These are phyloP conservation scores for Macroglossus sobrinus DNA, from an alignment of 2,113 vertebrate genomes.

Conservation along the genomic window DNA sequence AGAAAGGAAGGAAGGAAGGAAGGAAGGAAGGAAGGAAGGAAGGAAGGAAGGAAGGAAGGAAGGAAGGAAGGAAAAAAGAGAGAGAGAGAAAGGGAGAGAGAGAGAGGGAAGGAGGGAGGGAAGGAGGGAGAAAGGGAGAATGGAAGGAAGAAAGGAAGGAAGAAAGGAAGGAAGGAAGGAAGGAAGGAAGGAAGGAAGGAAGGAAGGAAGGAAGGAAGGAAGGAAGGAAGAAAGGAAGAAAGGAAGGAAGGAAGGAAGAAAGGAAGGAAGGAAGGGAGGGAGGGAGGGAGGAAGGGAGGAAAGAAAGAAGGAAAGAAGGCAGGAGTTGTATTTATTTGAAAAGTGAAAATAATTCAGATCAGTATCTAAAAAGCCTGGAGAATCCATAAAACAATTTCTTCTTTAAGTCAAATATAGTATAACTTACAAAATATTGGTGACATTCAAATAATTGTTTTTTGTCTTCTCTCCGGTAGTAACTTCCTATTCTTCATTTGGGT, in stretches of 20 bases:
- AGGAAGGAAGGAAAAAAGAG: no score
- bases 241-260: accelerated
- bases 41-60: no score
- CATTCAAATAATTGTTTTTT: not conserved
- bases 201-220: accelerated
- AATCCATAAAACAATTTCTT: not conserved
- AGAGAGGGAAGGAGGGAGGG: no score
- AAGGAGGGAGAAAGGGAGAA: no score
- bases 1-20: not conserved
- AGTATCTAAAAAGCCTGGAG: not conserved
- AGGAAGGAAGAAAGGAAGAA: accelerated
- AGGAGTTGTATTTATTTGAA: not conserved
- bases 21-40: no score
- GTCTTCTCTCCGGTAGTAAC: not conserved
- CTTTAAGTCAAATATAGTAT: not conserved
- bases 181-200: accelerated
- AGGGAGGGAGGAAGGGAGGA: not conserved
- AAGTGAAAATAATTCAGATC: not conserved
- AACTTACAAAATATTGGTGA: not conserved
- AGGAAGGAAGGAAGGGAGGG: not conserved
- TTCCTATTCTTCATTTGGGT: not conserved
- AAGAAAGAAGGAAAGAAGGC: no score
- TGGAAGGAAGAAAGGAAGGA: not conserved
- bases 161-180: accelerated
- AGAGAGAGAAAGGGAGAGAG: no score